Percentiles rank a stretch among this genome's conserved stretches.
Conservation (phyloP, 2,888 invertebrate genomes). For the Ashinkailepas kermadecensis region DNA sequence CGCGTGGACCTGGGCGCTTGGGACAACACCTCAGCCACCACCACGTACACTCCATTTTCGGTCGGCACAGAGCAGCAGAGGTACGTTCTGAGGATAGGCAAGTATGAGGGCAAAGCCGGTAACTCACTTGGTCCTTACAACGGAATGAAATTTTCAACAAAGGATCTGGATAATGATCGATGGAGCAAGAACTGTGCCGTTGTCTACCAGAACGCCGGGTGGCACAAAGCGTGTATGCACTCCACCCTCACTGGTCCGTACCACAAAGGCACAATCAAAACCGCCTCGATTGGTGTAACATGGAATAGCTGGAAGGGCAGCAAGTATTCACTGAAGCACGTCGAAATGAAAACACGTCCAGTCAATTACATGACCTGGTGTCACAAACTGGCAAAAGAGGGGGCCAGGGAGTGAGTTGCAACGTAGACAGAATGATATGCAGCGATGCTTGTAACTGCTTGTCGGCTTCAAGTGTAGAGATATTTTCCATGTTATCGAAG, state of each 20-base stretch:
- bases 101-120: neutral
- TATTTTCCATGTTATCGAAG: too few species aligned
- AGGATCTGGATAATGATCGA: neutral
- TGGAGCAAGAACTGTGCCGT: neutral
- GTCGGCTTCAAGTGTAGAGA: too few species aligned
- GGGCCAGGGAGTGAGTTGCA: neutral
- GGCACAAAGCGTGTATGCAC: neutral
- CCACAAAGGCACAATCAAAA: neutral
- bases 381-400: neutral
- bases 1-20: slow-evolving; percentile 84
- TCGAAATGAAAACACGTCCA: neutral
- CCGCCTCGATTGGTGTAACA: neutral
- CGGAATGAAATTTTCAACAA: neutral
- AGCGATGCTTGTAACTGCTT: too few species aligned
- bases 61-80: neutral
- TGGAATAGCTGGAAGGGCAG: neutral
- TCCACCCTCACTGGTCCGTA: neutral
- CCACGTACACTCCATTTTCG: neutral
- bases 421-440: too few species aligned
- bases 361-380: slow-evolving; percentile 12
- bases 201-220: neutral
- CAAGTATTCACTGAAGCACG: neutral
- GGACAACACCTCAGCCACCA: slow-evolving; percentile 44
- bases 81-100: neutral
- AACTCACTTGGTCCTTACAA: neutral